A percentile compares a stretch with the other conserved stretches of the same genome.
These are phyloP conservation scores for Pithys albifrons DNA, from an alignment of 2,113 vertebrate genomes.

Conservation along the genomic window DNA sequence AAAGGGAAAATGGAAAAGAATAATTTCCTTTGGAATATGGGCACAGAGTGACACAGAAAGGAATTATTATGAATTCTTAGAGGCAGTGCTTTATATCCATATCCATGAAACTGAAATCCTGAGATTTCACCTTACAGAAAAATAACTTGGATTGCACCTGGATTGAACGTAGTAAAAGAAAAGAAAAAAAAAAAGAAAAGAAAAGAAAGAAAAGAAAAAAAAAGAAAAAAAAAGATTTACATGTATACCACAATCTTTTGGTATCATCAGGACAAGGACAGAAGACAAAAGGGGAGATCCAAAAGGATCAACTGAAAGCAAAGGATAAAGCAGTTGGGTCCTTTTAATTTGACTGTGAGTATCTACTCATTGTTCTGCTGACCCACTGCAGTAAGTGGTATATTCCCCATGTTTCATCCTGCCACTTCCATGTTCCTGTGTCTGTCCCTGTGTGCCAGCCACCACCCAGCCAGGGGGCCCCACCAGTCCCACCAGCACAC, in stretches of 20 bases:
- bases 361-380: background rate
- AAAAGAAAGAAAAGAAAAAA: background rate
- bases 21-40: background rate
- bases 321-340: background rate
- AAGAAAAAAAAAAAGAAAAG: no score
- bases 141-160: background rate
- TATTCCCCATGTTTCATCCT: background rate
- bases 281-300: background rate
- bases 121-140: background rate
- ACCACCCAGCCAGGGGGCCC: background rate
- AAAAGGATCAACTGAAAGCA: background rate
- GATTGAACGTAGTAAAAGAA: background rate
- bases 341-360: background rate
- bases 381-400: background rate
- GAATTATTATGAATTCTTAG: background rate
- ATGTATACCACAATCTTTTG: background rate
- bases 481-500: background rate
- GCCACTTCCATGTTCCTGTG: background rate
- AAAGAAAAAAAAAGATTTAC: background rate
- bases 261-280: background rate
- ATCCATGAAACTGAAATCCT: background rate
- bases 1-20: background rate
- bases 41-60: background rate
- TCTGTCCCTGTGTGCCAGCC: background rate
- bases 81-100: background rate